phyloP scores from a whole-genome alignment of 2,888 invertebrate species.

The Labia minor region DNA sequence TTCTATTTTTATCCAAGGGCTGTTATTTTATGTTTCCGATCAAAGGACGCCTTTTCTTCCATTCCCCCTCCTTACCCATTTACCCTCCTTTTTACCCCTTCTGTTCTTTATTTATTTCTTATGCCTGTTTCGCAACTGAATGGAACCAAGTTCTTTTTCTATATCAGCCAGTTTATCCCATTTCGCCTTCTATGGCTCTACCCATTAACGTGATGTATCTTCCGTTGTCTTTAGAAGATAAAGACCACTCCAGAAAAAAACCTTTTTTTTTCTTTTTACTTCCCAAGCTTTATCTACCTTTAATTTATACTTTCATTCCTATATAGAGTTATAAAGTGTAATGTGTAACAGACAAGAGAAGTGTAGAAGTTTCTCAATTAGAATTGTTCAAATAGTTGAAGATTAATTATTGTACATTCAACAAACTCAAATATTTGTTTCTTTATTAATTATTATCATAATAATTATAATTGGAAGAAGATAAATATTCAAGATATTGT shows the following conservation, averaged over 20 bases:
- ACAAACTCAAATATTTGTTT: background rate
- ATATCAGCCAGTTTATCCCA: slow-evolving; percentile 5
- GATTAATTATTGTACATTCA: background rate
- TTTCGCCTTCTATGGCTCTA: slow-evolving; percentile 7
- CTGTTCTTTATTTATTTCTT: slow-evolving; percentile 13
- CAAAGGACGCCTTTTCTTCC: no score
- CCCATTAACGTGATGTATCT: slow-evolving; percentile 6
- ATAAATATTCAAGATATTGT: background rate
- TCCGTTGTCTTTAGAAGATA: background rate
- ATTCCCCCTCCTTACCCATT: no score
- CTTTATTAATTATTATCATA: background rate
- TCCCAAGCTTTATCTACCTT: slow-evolving; percentile 4
- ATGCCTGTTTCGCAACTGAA: background rate
- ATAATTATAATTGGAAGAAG: background rate
- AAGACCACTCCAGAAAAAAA: background rate
- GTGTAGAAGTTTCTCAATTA: slow-evolving; percentile 13
- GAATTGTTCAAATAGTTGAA: slow-evolving; percentile 13
- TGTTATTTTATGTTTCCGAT: no score
- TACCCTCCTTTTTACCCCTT: background rate
- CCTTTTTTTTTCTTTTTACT: background rate
- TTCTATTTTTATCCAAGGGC: no score
- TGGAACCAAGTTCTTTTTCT: background rate
- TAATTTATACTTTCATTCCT: background rate
- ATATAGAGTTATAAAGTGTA: background rate
- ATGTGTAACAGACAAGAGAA: no score